These are phyloP conservation scores for Enteromius treurensis DNA, from an alignment of 2,797 vertebrate species.

Conservation along the genomic window DNA sequence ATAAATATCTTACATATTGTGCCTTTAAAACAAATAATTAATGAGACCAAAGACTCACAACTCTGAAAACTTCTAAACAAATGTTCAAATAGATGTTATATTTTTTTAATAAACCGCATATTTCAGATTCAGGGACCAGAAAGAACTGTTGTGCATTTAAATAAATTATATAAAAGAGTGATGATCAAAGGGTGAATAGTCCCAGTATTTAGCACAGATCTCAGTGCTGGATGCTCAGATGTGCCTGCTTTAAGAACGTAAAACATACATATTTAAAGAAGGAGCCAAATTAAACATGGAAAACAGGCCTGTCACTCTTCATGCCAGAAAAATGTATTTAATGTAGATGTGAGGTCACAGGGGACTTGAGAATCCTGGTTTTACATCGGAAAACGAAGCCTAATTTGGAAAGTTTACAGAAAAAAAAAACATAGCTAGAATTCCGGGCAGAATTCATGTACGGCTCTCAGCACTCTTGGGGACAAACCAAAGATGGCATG, in stretches of 20 bases:
- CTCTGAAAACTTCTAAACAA: too few species aligned
- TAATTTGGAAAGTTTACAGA: conserved; percentile 95
- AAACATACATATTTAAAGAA: not conserved
- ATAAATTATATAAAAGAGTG: not conserved
- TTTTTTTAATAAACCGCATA: too few species aligned
- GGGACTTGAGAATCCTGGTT: conserved; percentile 79
- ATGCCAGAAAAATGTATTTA: conserved; percentile 78
- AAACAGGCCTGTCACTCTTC: conserved; percentile 74
- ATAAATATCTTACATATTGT: too few species aligned
- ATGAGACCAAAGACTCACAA: too few species aligned
- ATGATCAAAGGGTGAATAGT: not conserved
- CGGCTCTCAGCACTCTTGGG: conserved; percentile 67
- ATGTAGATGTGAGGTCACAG: conserved; percentile 72
- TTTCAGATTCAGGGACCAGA: not conserved
- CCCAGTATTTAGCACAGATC: not conserved
- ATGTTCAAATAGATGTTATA: too few species aligned
- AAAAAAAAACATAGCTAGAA: conserved; percentile 81
- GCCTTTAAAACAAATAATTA: too few species aligned
- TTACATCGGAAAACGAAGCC: conserved; percentile 84
- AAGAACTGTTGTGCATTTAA: not conserved
- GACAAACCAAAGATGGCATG: conserved; percentile 67
- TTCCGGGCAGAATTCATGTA: conserved; percentile 74
- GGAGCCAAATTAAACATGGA: conserved; percentile 65
- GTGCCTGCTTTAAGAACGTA: not conserved
- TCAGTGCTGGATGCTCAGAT: not conserved